Conservation (phyloP, 1,140 invertebrate genomes). For the Orchesella cincta region DNA sequence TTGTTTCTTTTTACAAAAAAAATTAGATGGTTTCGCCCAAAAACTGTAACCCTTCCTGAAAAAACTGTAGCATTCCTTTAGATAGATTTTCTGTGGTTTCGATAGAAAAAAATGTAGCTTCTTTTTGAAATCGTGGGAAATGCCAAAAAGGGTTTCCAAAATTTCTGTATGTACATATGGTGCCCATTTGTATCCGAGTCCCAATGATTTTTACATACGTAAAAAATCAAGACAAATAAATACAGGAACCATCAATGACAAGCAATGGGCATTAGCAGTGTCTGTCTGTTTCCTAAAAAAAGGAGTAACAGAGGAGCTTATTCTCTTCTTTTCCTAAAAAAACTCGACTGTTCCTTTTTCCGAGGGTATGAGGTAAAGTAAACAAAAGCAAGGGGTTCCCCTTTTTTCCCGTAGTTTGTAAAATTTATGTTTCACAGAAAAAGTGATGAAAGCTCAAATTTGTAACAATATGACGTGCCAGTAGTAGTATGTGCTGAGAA, state of each 20-base stretch:
- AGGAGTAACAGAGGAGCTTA: neutral
- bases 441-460: neutral
- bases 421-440: neutral
- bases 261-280: neutral
- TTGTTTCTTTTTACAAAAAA: too few species aligned
- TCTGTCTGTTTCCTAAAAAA: neutral
- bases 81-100: too few species aligned
- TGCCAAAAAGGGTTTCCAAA: slow-evolving; percentile 21
- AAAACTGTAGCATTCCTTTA: too few species aligned
- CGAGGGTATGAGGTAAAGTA: neutral
- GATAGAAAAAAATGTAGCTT: neutral
- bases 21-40: too few species aligned
- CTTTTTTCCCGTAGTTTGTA: neutral
- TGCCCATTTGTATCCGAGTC: slow-evolving; percentile 7
- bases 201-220: neutral
- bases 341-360: neutral
- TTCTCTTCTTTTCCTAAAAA: neutral
- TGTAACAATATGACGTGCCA: too few species aligned
- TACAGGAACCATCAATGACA: neutral
- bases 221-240: slow-evolving; percentile 14
- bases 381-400: slow-evolving; percentile 8
- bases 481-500: too few species aligned
- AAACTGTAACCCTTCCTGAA: too few species aligned
- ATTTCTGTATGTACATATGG: slow-evolving; percentile 9
- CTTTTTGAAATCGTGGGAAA: slow-evolving; percentile 19